A percentile compares a stretch with the other conserved stretches of the same genome.
phyloP scores from a whole-genome alignment of 2,888 invertebrate genomes.

The Laothoe populi region DNA sequence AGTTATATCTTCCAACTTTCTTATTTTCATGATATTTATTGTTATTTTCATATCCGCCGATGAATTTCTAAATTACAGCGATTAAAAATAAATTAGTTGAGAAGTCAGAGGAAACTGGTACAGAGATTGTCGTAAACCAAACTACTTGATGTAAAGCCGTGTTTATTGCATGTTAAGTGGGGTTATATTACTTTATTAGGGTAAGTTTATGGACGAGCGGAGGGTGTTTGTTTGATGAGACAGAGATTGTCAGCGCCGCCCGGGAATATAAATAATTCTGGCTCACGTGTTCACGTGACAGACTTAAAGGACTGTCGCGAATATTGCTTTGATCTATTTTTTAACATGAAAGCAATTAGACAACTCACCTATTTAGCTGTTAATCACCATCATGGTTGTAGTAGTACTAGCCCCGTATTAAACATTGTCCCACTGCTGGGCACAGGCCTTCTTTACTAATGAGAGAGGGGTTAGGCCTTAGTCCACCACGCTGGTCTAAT shows the following conservation, averaged over 20 bases:
- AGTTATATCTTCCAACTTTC: not conserved
- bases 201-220: conserved; percentile 35
- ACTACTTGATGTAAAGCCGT: conserved; percentile 39
- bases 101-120: conserved; percentile 45
- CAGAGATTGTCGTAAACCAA: conserved; percentile 44
- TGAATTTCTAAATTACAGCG: conserved; percentile 37
- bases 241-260: conserved; percentile 45
- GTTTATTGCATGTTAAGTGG: conserved; percentile 47
- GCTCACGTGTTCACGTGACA: conserved; percentile 38
- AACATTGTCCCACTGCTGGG: too few relatives aligned
- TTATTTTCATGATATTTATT: not conserved
- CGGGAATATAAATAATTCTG: conserved; percentile 46
- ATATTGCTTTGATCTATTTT: conserved; percentile 18
- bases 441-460: too few relatives aligned
- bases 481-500: too few relatives aligned
- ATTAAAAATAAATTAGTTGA: conserved; percentile 52
- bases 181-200: conserved; percentile 43
- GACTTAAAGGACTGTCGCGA: conserved; percentile 43
- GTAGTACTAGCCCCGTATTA: too few relatives aligned
- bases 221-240: conserved; percentile 46
- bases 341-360: not conserved
- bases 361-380: not conserved
- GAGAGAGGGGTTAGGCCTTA: too few relatives aligned
- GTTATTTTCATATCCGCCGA: conserved; percentile 10
- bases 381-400: not conserved